Evolutionary conservation across 2,797 vertebrate genomes (phyloP).

Genomic region (Sebastes iracundus): DNA sequence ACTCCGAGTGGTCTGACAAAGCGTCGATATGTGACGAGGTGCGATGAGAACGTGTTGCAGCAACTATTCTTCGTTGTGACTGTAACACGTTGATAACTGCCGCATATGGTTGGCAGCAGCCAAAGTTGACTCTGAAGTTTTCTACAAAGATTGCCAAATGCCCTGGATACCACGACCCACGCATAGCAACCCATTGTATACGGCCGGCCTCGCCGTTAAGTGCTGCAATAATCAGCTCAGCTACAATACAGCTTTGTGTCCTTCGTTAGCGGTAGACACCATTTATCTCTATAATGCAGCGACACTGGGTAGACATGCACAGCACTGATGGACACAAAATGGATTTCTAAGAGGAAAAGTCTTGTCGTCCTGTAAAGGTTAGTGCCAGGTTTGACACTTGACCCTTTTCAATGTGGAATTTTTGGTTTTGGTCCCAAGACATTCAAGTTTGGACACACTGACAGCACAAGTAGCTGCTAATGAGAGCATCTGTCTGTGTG

Average conservation of each 20-base stretch:
- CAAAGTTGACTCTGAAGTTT: conserved; percentile 7
- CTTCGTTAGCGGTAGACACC: neutral
- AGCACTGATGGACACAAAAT: neutral
- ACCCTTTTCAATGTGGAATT: neutral
- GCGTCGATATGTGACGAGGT: too few species aligned
- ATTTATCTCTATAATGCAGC: neutral
- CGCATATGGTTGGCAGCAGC: neutral
- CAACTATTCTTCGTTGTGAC: neutral
- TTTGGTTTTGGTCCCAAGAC: neutral
- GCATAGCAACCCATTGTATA: conserved; percentile 17
- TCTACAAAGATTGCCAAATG: conserved; percentile 14
- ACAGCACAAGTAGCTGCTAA: conserved; percentile 10
- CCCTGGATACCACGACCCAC: conserved; percentile 37
- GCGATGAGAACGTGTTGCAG: too few species aligned
- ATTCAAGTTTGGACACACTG: neutral
- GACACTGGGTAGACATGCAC: neutral
- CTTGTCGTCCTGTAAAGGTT: neutral
- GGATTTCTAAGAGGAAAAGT: neutral
- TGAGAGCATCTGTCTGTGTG: conserved; percentile 14
- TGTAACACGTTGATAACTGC: neutral
- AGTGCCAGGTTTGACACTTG: neutral
- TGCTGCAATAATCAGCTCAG: conserved; percentile 6
- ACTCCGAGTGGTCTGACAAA: too few species aligned
- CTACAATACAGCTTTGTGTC: neutral
- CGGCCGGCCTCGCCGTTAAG: neutral